Percentiles rank a stretch among this genome's conserved stretches.
phyloP scores from a whole-genome alignment of 1,140 invertebrate species.

The Rhopalosiphum maidis region DNA sequence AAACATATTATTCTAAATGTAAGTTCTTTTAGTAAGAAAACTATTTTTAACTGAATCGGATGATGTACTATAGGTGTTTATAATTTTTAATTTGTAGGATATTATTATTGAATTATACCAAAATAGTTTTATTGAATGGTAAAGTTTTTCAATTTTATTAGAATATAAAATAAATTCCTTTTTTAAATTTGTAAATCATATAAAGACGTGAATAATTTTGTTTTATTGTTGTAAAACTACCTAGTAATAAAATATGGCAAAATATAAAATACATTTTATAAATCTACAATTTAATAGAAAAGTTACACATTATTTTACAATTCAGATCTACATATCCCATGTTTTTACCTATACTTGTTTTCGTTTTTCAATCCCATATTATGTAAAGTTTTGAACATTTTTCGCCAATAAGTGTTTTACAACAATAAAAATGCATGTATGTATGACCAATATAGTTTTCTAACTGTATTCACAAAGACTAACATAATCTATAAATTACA shows the following conservation, averaged over 20 bases:
- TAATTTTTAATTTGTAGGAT: neutral
- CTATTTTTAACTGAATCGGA: neutral
- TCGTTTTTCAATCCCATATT: neutral
- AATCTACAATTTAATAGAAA: neutral
- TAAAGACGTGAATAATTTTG: neutral
- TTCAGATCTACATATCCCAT: neutral
- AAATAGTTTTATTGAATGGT: neutral
- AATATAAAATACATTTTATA: neutral
- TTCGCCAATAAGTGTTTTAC: neutral
- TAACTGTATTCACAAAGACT: neutral
- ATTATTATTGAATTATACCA: neutral
- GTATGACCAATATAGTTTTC: neutral
- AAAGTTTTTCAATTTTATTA: neutral
- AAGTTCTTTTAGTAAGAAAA: neutral
- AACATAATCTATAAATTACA: neutral
- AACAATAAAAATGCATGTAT: neutral
- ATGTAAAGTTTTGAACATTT: constrained; percentile 6
- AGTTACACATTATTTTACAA: neutral
- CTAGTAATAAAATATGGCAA: neutral
- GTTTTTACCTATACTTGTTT: neutral
- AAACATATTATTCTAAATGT: neutral
- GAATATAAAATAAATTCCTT: neutral
- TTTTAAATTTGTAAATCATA: neutral
- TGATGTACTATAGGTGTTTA: neutral
- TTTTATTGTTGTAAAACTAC: neutral